Evolutionary conservation across 2,888 invertebrate genomes (phyloP).

Genomic region (Tenodera sinensis): DNA sequence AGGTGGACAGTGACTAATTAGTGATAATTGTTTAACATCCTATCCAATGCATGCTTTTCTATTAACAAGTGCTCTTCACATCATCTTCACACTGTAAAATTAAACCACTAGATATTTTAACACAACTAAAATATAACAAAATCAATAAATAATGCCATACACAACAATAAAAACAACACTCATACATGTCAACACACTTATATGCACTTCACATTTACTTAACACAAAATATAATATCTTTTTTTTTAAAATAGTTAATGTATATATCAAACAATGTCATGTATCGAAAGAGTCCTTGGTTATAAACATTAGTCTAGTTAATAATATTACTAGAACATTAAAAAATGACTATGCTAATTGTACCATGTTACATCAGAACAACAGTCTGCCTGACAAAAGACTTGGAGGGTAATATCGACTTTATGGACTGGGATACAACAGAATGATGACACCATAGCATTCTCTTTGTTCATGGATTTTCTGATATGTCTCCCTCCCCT

Average conservation of each 20-base stretch:
- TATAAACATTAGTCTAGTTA: background rate
- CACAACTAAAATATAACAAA: background rate
- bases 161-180: background rate
- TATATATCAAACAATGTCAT: constrained; percentile 1
- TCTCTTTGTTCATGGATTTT: background rate
- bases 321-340: background rate
- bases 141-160: background rate
- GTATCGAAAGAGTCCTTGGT: background rate
- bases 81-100: background rate
- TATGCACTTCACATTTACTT: background rate
- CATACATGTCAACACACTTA: background rate
- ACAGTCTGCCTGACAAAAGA: background rate
- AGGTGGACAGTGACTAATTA: background rate
- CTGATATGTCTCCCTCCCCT: background rate
- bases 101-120: background rate
- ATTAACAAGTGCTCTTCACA: background rate
- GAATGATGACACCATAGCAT: background rate
- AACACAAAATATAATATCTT: background rate
- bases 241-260: background rate
- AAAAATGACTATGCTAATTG: background rate
- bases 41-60: background rate
- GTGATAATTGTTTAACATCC: background rate
- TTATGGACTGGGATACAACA: background rate
- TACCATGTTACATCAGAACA: background rate
- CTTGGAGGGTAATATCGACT: background rate